Conservation (phyloP, 2,113 vertebrate species). For the Anoplopoma fimbria region DNA sequence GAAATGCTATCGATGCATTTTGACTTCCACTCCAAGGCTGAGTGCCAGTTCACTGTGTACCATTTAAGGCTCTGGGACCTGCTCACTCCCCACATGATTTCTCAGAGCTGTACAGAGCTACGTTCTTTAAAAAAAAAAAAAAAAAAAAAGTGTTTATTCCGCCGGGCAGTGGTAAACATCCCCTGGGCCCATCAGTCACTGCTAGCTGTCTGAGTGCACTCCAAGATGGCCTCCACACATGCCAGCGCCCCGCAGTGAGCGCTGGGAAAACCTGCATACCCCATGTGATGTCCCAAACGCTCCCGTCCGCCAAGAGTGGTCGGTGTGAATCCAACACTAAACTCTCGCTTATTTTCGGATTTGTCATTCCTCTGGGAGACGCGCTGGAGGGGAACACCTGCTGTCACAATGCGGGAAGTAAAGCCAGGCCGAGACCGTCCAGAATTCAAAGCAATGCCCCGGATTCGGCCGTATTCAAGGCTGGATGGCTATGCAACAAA, state of each 20-base stretch:
- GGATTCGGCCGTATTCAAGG: slow-evolving; percentile 17
- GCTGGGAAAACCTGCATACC: slow-evolving; percentile 48
- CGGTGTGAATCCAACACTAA: slow-evolving; percentile 48
- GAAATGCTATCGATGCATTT: slow-evolving; percentile 39
- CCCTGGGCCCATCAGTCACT: slow-evolving; percentile 67
- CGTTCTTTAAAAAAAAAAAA: neutral
- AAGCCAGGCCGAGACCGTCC: slow-evolving; percentile 12
- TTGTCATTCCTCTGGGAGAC: slow-evolving; percentile 35
- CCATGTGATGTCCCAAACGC: slow-evolving; percentile 49
- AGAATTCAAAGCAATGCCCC: slow-evolving; percentile 33
- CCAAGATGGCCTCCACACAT: slow-evolving; percentile 55
- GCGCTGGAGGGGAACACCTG: slow-evolving; percentile 41
- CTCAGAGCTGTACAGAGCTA: slow-evolving; percentile 25
- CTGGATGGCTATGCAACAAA: slow-evolving; percentile 1
- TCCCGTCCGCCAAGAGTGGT: slow-evolving; percentile 58
- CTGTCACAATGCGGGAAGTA: slow-evolving; percentile 27
- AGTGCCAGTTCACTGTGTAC: slow-evolving; percentile 57
- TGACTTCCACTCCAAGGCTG: slow-evolving; percentile 35
- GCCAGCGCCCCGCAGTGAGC: slow-evolving; percentile 24
- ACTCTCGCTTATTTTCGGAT: slow-evolving; percentile 46
- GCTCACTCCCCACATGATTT: slow-evolving; percentile 58
- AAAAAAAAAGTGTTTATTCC: slow-evolving; percentile 53
- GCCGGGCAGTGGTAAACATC: slow-evolving; percentile 60
- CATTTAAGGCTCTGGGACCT: slow-evolving; percentile 65
- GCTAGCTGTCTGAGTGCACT: slow-evolving; percentile 64